Percentiles rank a stretch among this genome's conserved stretches.
Conservation (phyloP, 2,113 vertebrate genomes). For the Ornithorhynchus anatinus region DNA sequence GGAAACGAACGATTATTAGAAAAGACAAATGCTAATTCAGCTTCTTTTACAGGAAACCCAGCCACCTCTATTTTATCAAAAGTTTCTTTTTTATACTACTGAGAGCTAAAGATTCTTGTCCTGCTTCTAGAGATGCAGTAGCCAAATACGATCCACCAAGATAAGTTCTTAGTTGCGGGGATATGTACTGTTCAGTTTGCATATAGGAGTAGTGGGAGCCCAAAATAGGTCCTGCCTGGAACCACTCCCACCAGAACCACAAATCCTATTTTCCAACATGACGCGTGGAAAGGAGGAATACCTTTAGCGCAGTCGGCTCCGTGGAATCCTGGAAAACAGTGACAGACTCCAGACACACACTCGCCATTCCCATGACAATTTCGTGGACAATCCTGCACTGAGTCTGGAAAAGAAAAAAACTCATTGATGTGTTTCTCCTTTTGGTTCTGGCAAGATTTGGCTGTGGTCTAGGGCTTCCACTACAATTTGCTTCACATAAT, state of each 20-base stretch:
- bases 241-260: background rate
- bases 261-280: background rate
- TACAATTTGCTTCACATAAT: too few relatives aligned
- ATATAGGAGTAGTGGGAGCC: background rate
- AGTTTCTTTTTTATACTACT: slow-evolving; percentile 53
- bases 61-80: slow-evolving; percentile 48
- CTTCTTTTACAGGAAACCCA: slow-evolving; percentile 53
- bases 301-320: slow-evolving; percentile 98
- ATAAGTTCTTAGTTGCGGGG: background rate
- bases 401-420: slow-evolving; percentile 79
- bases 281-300: slow-evolving; percentile 52
- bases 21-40: slow-evolving; percentile 53
- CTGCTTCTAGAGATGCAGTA: background rate
- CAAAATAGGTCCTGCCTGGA: background rate
- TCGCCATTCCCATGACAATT: slow-evolving; percentile 98
- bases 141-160: slow-evolving; percentile 27
- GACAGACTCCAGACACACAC: slow-evolving; percentile 95
- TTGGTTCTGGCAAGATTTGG: background rate
- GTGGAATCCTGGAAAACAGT: slow-evolving; percentile 97
- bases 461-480: too few relatives aligned
- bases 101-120: slow-evolving; percentile 30
- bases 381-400: slow-evolving; percentile 95
- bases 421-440: background rate
- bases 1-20: slow-evolving; percentile 50
- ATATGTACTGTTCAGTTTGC: background rate